Evolutionary conservation across 1,140 invertebrate genomes (phyloP), one percentile per base, ranked within the genome.

Genomic region (Metopolophium dirhodum): DNA sequence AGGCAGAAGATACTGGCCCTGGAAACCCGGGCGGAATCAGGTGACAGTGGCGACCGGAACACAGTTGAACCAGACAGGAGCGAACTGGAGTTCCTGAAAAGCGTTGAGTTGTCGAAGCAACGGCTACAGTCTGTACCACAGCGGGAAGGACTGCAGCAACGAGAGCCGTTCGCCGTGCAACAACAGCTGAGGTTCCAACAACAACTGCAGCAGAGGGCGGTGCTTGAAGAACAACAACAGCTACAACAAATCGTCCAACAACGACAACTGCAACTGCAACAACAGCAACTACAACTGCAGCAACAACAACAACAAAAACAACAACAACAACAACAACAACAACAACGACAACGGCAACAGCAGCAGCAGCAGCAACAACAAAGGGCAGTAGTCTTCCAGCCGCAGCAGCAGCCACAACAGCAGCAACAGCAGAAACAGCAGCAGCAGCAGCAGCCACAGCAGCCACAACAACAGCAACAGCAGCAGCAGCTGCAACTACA

Each of bases 131-230:
- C 30, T 6, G 57, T 26, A 88, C 30, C 23, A 7, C 0, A 30
- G 3, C 35, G 54, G 2, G 97, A 97, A 94, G 96, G 96, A 92
- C 96, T 97, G 94, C 97, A 97, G 94, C 97, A 97, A 94, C 96
- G 97, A 82, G 96, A 97, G 94, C 95, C 97, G 93, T 95, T 97
- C 23, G 95, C 96, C 2, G 26, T 23, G 9, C 85, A 47, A 94
- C 95, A 94, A 57, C 91, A 85, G n/a, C 9, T 88, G 96, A 96
- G 94, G 96, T 97, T 94, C 96, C 97, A 93, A 95, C n/a, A 90
- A 35, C 94, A 95, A 87, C 95, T 96, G 93, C 95, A 57, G 35
- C 88, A 89, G 23, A 89, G 35, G 23, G 88, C 88, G 35, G 54
- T 89, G 9, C 51, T 89, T 11, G 51, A 89, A 22, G 45, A 92